Percentiles rank a stretch among this genome's conserved stretches.
Evolutionary conservation across 1,140 invertebrate genomes (phyloP).

Genomic region (Adoxophyes honmai): DNA sequence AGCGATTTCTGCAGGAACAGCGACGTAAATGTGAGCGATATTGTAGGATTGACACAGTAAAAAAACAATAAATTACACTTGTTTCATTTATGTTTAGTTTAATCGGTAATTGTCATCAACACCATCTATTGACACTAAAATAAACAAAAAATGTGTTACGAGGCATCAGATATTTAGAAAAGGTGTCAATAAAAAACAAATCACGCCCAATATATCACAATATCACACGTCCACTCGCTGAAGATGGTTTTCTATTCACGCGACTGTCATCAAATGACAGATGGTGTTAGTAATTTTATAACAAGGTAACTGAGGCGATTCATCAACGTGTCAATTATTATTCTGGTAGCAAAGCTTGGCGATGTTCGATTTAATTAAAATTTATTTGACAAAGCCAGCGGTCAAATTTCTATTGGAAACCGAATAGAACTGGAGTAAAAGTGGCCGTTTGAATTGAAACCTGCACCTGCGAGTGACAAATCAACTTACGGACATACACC

Average conservation of each 20-base stretch:
- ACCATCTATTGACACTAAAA: too few species aligned
- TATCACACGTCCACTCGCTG: slow-evolving; percentile 43
- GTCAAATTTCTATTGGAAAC: slow-evolving; percentile 5
- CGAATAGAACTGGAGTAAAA: slow-evolving; percentile 9
- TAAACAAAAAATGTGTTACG: too few species aligned
- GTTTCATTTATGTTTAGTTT: too few species aligned
- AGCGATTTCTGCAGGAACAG: too few species aligned
- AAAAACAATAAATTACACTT: too few species aligned
- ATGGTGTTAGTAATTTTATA: slow-evolving; percentile 60
- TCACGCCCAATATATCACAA: slow-evolving; percentile 55
- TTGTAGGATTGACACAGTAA: too few species aligned
- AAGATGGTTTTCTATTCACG: slow-evolving; percentile 47
- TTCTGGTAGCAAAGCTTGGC: slow-evolving; percentile 44
- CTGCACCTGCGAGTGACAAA: slow-evolving; percentile 3
- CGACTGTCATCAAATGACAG: slow-evolving; percentile 53
- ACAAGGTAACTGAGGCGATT: slow-evolving; percentile 63
- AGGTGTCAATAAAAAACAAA: slow-evolving; percentile 23
- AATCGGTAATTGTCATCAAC: too few species aligned
- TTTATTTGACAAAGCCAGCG: slow-evolving; percentile 50
- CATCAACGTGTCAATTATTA: slow-evolving; percentile 73
- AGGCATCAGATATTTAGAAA: too few species aligned
- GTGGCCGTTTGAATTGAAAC: neutral
- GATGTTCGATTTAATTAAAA: slow-evolving; percentile 68
- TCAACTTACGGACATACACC: neutral
- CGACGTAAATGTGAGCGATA: too few species aligned